These are phyloP conservation scores for Apoderus coryli DNA, from an alignment of 2,888 invertebrate genomes.

Conservation along the genomic window DNA sequence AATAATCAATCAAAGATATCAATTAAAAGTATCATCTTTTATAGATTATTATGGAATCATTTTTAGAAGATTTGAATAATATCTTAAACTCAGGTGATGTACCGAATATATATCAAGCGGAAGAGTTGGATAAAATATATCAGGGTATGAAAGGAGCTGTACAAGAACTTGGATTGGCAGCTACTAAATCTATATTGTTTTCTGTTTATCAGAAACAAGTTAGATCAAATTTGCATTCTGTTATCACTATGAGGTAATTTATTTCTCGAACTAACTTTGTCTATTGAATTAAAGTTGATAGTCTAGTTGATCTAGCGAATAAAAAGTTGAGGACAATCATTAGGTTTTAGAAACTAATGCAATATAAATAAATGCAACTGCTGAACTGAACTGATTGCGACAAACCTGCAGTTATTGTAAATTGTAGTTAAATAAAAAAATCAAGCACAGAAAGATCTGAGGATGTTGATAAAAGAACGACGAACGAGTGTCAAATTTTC, in stretches of 20 bases:
- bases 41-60: conserved; percentile 75
- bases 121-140: conserved; percentile 64
- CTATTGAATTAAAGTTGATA: no score
- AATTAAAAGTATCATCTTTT: conserved; percentile 14
- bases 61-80: conserved; percentile 80
- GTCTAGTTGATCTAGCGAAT: no score
- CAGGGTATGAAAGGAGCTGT: conserved; percentile 59
- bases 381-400: no score
- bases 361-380: no score
- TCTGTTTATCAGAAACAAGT: conserved; percentile 68
- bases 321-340: no score
- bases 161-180: conserved; percentile 56
- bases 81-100: conserved; percentile 80
- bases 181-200: conserved; percentile 76
- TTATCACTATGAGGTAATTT: conserved; percentile 51
- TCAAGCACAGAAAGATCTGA: no score
- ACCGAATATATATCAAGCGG: conserved; percentile 73
- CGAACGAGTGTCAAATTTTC: no score
- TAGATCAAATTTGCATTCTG: conserved; percentile 66
- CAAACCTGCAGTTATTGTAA: no score
- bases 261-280: no score
- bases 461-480: no score
- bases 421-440: no score
- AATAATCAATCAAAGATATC: not conserved
- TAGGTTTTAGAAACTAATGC: no score